Base-by-base conservation (phyloP, 2,797 vertebrate species). In the Parambassis ranga region DNA sequence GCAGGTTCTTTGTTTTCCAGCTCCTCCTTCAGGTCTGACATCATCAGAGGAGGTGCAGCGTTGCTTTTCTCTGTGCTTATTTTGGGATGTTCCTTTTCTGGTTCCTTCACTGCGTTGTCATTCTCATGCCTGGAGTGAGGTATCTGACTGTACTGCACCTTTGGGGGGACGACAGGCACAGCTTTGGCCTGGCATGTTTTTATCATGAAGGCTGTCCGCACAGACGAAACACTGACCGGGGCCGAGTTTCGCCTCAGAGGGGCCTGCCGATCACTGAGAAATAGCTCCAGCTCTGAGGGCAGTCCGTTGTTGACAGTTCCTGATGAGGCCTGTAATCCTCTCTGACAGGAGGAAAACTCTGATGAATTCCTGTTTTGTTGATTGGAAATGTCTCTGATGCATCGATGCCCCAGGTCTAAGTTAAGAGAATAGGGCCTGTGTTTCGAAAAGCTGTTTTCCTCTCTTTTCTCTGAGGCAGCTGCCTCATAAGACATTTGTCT, bases 141-240 rank as follows among this genome's bases (percentile, higher is more conserved):
- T 81, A 97, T 94, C 83, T 96, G 95, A 3, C 95, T 98, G 78
- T 98, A 99, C 84, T 98, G 97, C 81, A 98, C 85, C 83, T 98
- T 97, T 1, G 97, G 98, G 0, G 96, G 95, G 76, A 98, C 91
- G 37, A 99, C 98, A 0, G 98, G 98, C 35, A 98, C 97, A 0
- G 96, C 96, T 89, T 93, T 96, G 56, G 95, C 97, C 78, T 98
- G 96, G 81, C 96, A 96, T 7, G 96, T 97, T 86, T 97, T 98
- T 23, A 98, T 94, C 96, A 98, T 98, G 85, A 96, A 98, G 18
- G 98, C 95, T 2, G 96, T 96, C 63, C 96, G 92, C 75, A 99
- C 94, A 0, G 98, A 97, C 0, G 96, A 94, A 62, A 99, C 98
- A 0, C 97, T 98, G 65, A 99, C 94, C 0, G 98, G 98, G 16